Base-by-base conservation (phyloP, 2,888 invertebrate species). In the Anaspis maculata region DNA sequence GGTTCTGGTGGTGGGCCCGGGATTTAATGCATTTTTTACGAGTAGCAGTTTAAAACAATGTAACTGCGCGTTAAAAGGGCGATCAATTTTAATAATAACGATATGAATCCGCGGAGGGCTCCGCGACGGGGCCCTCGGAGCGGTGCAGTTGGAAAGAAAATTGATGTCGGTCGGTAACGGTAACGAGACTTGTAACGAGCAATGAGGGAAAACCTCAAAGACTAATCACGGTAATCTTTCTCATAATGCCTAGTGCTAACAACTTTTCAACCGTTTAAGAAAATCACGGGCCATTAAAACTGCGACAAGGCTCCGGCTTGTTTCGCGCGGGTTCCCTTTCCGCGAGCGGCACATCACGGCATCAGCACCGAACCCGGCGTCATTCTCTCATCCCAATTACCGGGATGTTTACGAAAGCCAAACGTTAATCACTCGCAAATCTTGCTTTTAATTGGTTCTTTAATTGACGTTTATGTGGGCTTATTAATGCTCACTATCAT, bases 201-300 rank as follows among this genome's bases (percentile, higher is more conserved):
- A 55, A 54, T 56, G 54, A 58, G 61, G 59, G 62, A 61, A 61
- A 61, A 60, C 61, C 57, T 60, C 57, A 54, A 59, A 62, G 61
- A 61, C 61, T 63, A 63, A 63, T 63, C 59, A 60, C 54, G 53
- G 54, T 59, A 62, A 63, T 63, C 61, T 60, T 58, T 58, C 57
- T 57, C 56, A 55, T 64, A 62, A 63, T 62, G 61, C 55, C 59
- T 62, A 55, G 59, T 59, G 59, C 60, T 62, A 63, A 63, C 62
- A 62, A 64, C 64, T 64, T 62, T 64, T 62, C 62, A 59, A 60
- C 60, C 62, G 59, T 63, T 66, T 64, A 64, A 63, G 63, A 64
- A 65, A 64, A 65, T 65, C 61, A 51, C 62, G 56, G 54, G 49
- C 61, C 52, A 64, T 66, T 66, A 64, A 62, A 57, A 61, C 53